Evolutionary conservation across 2,888 invertebrate genomes (phyloP), one percentile per base, ranked within the genome.

Genomic region (Neuroscelio doddi): DNA sequence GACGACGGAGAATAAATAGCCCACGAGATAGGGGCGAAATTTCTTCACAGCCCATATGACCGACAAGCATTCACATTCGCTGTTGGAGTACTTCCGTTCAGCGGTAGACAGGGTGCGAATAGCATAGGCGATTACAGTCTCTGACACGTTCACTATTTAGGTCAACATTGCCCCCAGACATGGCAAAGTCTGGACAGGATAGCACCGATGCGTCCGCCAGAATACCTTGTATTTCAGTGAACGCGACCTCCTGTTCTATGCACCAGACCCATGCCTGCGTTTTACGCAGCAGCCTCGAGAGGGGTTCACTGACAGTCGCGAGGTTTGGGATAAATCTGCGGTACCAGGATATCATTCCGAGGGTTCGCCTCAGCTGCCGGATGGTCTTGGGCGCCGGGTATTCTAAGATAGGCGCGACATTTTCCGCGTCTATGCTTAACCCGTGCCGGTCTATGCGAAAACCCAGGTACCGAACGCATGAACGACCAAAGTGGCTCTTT

Each of bases 311-410:
- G 1, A 68, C 24, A 0, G 66, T 62, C 0, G 74, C 63, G 21
- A 72, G 73, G 32, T 76, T 52, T 0, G 59, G 61, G 1, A 79
- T 64, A 38, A 75, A 78, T 0, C 70, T 67, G 0, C 76, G 64
- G 44, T 80, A 81, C 75, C 78, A 81, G 0, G 70, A 71, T 0
- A 66, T 64, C 53, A 80, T 55, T 0, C 79, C 80, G 0, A 80
- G n/a, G 36, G 79, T 79, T 0, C 70, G 47, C 0, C 72, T 62
- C 0, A 80, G 17, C 17, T 75, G 64, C 7, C 63, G 69, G 1
- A 72, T 17, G 5, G 42, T 51, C 14, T n/a, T 16, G 0, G 79
- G 78, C 0, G n/a, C n/a, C 1, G 73, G 74, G 14, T 70, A 71
- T 1, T 73, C 49, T 0, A 62, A 3, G 0, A 72, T 62, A 0